A percentile compares a stretch with the other conserved stretches of the same genome.
phyloP scores from a whole-genome alignment of 1,140 invertebrate species.

The Macrobrachium rosenbergii region DNA sequence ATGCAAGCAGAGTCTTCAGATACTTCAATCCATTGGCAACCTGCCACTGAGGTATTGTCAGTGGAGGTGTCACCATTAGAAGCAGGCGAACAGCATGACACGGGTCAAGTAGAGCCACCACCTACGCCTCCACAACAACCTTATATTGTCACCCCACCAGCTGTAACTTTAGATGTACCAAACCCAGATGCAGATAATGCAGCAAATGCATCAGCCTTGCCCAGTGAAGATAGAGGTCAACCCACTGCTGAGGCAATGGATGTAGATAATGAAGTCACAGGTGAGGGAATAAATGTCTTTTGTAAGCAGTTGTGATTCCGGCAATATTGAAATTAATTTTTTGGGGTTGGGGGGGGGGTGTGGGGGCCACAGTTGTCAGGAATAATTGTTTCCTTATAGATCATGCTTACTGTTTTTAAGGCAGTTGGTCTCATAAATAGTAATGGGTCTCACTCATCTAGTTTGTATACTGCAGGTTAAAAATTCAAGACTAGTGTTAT shows the following conservation, averaged over 20 bases:
- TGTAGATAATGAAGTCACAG: conserved; percentile 50
- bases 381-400: too few species aligned
- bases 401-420: neutral
- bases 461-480: too few species aligned
- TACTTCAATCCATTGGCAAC: too few species aligned
- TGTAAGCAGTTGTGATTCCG: neutral
- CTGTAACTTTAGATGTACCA: conserved; percentile 55
- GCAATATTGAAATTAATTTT: too few species aligned
- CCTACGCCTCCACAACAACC: conserved; percentile 26
- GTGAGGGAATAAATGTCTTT: conserved; percentile 11
- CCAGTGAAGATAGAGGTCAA: conserved; percentile 27
- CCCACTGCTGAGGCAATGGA: conserved; percentile 55
- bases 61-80: too few species aligned
- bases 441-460: neutral
- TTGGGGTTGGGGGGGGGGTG: too few species aligned
- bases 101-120: neutral
- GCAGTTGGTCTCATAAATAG: neutral
- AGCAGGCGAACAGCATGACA: neutral
- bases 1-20: too few species aligned
- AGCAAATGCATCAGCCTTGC: conserved; percentile 34
- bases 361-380: too few species aligned
- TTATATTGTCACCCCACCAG: conserved; percentile 28
- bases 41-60: too few species aligned
- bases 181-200: conserved; percentile 53
- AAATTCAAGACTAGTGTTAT: too few species aligned